Evolutionary conservation across 92 coral and sea anemone species (phyloP), one percentile per base, ranked within the genome.

Genomic region (Porites divaricata): DNA sequence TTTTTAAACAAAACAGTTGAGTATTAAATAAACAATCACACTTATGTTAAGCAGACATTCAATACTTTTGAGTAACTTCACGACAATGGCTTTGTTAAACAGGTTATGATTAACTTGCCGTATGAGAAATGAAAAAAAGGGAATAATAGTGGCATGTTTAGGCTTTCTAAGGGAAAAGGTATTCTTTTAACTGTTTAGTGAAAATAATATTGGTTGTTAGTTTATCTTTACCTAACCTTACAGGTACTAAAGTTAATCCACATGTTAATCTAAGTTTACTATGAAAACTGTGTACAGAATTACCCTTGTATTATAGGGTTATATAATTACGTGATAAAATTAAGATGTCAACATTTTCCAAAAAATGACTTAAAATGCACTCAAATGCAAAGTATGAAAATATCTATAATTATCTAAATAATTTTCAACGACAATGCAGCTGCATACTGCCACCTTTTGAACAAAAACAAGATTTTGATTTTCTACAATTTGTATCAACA

Each of bases 381-480:
- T 70, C 57, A 73, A 35, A 51, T 6, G 59, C 17, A 73, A 59
- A 21, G 68, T 76, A 82, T 24, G 79, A 82, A 82, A 82, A 72
- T 82, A 82, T 48, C 67, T 69, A 59, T 48, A 49, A 11, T 79
- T 9, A 35, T 45, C 76, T 49, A 51, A 23, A 41, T 63, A 25
- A 58, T 19, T 54, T 20, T 19, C 14, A 59, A 59, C 41, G 49
- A 62, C 8, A 20, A n/a, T n/a, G 52, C 53, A 66, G 9, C 1
- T 45, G 59, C 20, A 26, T 57, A 49, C 71, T 54, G 51, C 48
- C 53, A 16, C 11, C 79, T 24, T 75, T 57, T 59, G 17, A 75
- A 56, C 65, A 24, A 15, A 19, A 49, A 75, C 57, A 10, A 25
- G 13, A 3, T 51, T 45, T 45, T 21, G 41, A 48, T 77, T 68